phyloP scores from a whole-genome alignment of 2,113 vertebrate genomes.

The Brachyhypopomus gauderio region DNA sequence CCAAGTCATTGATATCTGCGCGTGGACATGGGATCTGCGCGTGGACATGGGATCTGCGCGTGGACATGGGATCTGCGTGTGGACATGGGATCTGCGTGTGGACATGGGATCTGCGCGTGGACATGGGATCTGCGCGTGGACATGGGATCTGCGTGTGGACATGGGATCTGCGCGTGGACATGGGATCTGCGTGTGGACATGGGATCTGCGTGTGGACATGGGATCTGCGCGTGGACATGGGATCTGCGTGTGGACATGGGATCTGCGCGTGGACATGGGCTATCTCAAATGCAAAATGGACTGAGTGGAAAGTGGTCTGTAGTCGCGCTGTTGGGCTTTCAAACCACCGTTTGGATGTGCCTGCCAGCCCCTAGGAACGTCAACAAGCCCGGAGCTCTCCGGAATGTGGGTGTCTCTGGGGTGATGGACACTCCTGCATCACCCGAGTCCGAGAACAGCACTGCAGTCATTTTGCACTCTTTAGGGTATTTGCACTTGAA shows the following conservation, averaged over 20 bases:
- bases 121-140: conserved; percentile 17
- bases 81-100: too few relatives aligned
- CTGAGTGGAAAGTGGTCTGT: not conserved
- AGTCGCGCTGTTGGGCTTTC: not conserved
- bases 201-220: too few relatives aligned
- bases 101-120: not conserved
- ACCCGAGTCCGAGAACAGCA: not conserved
- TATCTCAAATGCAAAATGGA: conserved; percentile 38
- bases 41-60: conserved; percentile 12
- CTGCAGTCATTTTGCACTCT: not conserved
- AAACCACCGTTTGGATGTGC: not conserved
- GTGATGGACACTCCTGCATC: conserved; percentile 46
- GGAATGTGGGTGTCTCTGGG: conserved; percentile 38
- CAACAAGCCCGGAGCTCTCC: conserved; percentile 28
- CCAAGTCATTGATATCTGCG: not conserved
- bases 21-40: conserved; percentile 12
- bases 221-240: conserved; percentile 12
- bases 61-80: conserved; percentile 14
- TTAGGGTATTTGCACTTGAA: not conserved
- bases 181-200: conserved; percentile 11
- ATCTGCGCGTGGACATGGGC: conserved; percentile 16
- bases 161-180: conserved; percentile 12
- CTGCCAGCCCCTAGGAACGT: not conserved
- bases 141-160: too few relatives aligned
- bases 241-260: conserved; percentile 13